Conservation (phyloP, 2,113 vertebrate species). For the Rhinoptilus africanus region DNA sequence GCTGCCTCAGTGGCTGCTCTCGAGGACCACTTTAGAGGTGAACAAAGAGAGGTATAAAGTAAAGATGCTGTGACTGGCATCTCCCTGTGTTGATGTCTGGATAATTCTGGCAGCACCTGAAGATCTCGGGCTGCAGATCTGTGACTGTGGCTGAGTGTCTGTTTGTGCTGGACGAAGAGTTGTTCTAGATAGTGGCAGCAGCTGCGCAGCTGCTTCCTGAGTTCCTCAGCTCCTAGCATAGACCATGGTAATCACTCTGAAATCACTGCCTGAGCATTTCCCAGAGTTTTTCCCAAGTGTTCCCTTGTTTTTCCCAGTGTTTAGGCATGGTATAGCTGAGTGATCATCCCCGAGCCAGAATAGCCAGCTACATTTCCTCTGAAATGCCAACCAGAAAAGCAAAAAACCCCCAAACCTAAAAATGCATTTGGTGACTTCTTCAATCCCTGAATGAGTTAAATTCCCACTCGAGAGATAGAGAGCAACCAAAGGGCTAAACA, state of each 20-base stretch:
- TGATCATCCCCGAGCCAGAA: neutral
- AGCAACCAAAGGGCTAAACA: neutral
- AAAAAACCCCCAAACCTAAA: neutral
- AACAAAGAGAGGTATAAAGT: neutral
- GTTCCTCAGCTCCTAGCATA: neutral
- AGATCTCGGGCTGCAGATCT: neutral
- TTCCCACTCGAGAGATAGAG: neutral
- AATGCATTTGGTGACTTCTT: neutral
- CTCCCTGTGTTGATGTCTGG: neutral
- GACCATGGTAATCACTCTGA: neutral
- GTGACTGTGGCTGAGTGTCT: neutral
- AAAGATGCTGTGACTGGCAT: neutral
- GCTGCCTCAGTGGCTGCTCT: neutral
- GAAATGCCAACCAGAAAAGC: neutral
- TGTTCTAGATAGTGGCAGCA: neutral
- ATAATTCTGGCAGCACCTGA: neutral
- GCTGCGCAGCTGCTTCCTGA: neutral
- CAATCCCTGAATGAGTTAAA: neutral
- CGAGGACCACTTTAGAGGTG: neutral
- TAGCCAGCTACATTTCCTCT: neutral
- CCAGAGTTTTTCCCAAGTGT: neutral
- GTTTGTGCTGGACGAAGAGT: neutral
- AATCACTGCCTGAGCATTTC: neutral
- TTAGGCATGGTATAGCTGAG: neutral
- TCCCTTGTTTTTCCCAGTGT: neutral